These are phyloP conservation scores for Paedocypris micromegethes DNA, from an alignment of 2,797 vertebrate genomes.

Conservation along the genomic window DNA sequence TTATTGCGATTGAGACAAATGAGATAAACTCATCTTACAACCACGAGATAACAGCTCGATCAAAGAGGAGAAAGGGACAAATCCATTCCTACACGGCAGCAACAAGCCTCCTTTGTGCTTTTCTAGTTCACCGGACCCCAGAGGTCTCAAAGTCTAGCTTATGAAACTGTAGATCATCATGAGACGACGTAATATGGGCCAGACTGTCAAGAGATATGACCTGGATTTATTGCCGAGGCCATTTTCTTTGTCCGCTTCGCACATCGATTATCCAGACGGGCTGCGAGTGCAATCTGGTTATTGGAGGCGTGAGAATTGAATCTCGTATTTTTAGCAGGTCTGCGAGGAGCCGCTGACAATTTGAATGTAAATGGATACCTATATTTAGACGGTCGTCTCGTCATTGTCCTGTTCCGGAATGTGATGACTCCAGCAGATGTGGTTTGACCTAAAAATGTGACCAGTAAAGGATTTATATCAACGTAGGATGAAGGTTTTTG, in stretches of 20 bases:
- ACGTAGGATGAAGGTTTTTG: slow-evolving; percentile 18
- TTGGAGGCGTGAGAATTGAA: slow-evolving; percentile 46
- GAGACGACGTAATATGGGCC: slow-evolving; percentile 25
- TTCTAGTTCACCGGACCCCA: no score
- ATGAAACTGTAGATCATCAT: slow-evolving; percentile 29
- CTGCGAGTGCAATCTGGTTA: slow-evolving; percentile 41
- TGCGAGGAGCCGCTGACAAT: slow-evolving; percentile 51
- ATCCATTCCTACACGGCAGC: slow-evolving; percentile 11
- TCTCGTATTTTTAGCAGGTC: slow-evolving; percentile 55
- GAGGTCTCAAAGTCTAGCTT: background rate
- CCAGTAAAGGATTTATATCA: slow-evolving; percentile 35
- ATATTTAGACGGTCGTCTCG: slow-evolving; percentile 52
- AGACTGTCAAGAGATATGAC: slow-evolving; percentile 5
- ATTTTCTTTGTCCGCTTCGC: slow-evolving; percentile 4
- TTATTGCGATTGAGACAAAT: slow-evolving; percentile 30
- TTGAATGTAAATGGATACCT: slow-evolving; percentile 57
- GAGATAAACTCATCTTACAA: slow-evolving; percentile 24
- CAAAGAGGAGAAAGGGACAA: slow-evolving; percentile 4
- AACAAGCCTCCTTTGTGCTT: no score
- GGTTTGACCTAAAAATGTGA: slow-evolving; percentile 37
- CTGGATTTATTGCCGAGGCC: slow-evolving; percentile 13
- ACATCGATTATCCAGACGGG: slow-evolving; percentile 31
- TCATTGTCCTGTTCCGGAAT: slow-evolving; percentile 39
- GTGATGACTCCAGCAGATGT: slow-evolving; percentile 60
- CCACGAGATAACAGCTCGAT: slow-evolving; percentile 13